Conservation (phyloP, 2,888 invertebrate species). For the Xanthia togata region DNA sequence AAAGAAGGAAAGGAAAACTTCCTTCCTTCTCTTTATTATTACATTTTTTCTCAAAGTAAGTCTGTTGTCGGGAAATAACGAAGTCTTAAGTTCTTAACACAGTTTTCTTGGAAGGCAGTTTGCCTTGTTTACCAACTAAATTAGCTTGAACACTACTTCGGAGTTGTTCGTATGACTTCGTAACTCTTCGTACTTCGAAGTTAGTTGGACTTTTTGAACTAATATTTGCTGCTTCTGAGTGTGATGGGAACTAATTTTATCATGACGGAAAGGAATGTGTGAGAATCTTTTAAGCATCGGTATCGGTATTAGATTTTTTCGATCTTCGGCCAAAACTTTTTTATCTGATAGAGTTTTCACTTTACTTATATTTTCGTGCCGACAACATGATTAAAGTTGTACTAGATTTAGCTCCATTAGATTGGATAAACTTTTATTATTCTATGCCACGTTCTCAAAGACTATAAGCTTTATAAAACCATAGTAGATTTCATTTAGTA, state of each 20-base stretch:
- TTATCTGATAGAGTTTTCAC: neutral
- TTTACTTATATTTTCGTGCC: neutral
- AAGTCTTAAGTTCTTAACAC: slow-evolving; percentile 53
- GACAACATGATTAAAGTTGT: neutral
- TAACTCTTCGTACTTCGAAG: slow-evolving; percentile 26
- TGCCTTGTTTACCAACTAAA: slow-evolving; percentile 54
- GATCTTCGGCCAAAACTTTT: neutral
- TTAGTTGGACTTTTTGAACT: slow-evolving; percentile 42
- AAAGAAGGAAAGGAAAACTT: slow-evolving; percentile 43
- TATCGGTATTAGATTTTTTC: neutral
- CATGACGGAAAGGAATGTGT: neutral
- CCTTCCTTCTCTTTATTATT: slow-evolving; percentile 48
- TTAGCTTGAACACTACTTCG: slow-evolving; percentile 55
- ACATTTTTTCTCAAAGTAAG: slow-evolving; percentile 60
- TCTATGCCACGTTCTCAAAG: neutral
- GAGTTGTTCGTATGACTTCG: slow-evolving; percentile 42
- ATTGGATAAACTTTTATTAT: neutral
- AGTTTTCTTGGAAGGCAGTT: slow-evolving; percentile 52
- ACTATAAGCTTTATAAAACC: neutral
- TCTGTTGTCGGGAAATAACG: slow-evolving; percentile 52
- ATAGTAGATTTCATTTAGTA: neutral
- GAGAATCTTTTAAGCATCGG: neutral
- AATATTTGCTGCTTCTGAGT: slow-evolving; percentile 50
- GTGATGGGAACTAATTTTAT: slow-evolving; percentile 34
- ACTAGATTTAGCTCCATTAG: neutral